Conservation (phyloP, 2,113 vertebrate species). For the Serilophus lunatus region DNA sequence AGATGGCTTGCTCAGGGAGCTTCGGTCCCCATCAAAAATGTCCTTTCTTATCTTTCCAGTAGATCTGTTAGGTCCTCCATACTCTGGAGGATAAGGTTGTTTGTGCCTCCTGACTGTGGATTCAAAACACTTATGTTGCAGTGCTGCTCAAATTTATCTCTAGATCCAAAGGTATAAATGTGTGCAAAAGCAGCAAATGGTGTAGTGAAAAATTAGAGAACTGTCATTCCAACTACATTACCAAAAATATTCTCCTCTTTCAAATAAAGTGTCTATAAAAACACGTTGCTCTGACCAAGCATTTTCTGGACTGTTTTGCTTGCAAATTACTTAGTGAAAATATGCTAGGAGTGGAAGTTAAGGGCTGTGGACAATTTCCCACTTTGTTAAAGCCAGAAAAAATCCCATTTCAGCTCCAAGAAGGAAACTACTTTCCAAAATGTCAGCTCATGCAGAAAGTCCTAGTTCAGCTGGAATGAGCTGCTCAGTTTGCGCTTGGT, state of each 20-base stretch:
- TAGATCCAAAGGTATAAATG: background rate
- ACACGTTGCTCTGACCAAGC: background rate
- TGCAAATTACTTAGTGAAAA: conserved; percentile 43
- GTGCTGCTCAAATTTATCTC: background rate
- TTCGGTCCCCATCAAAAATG: background rate
- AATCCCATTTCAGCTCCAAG: conserved; percentile 36
- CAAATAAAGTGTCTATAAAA: conserved; percentile 20
- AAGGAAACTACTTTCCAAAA: conserved; percentile 50
- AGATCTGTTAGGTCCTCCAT: background rate
- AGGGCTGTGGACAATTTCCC: conserved; percentile 20
- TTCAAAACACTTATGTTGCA: background rate
- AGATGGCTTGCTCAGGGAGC: background rate
- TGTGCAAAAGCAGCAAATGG: background rate
- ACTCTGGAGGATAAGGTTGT: background rate
- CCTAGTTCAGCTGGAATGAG: conserved; percentile 19
- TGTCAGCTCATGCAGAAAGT: conserved; percentile 32
- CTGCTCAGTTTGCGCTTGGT: background rate
- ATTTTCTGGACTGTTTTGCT: background rate
- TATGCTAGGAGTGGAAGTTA: conserved; percentile 10
- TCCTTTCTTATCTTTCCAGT: background rate
- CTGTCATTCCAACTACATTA: background rate
- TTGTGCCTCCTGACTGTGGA: background rate
- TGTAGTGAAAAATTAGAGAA: background rate
- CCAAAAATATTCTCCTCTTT: conserved; percentile 24
- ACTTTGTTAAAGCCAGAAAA: conserved; percentile 38